A percentile compares a stretch with the other conserved stretches of the same genome.
Conservation (phyloP, 2,888 invertebrate genomes). For the Dynastes tityus region DNA sequence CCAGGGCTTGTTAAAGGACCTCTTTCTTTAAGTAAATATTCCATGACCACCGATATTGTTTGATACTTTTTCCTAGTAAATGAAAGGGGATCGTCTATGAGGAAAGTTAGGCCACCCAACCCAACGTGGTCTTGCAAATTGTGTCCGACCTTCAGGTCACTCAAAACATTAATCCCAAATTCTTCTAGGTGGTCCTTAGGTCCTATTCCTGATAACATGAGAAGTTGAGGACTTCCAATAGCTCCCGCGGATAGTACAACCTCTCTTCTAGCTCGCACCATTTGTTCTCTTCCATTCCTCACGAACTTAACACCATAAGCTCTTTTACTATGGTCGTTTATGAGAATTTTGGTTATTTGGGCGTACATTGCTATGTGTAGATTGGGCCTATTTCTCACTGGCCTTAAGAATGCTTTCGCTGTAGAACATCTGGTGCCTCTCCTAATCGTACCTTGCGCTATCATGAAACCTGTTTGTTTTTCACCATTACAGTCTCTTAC, state of each 20-base stretch:
- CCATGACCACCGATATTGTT: constrained; percentile 83
- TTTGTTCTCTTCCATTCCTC: constrained; percentile 77
- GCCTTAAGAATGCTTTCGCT: constrained; percentile 89
- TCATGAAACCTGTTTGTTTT: constrained; percentile 89
- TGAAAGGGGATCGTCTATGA: constrained; percentile 86
- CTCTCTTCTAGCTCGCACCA: constrained; percentile 83
- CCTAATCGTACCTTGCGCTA: constrained; percentile 84
- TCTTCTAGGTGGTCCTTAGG: constrained; percentile 83
- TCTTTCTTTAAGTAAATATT: constrained; percentile 85
- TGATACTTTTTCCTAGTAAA: constrained; percentile 86
- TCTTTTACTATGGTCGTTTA: constrained; percentile 79
- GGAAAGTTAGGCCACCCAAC: constrained; percentile 87
- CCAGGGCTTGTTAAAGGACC: constrained; percentile 90
- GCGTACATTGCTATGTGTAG: constrained; percentile 86
- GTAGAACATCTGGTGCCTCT: constrained; percentile 90
- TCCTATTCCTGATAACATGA: constrained; percentile 93
- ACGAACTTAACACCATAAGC: constrained; percentile 85
- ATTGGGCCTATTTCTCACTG: constrained; percentile 83
- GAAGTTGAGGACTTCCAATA: constrained; percentile 89
- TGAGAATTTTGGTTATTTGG: constrained; percentile 80
- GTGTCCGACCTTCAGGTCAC: constrained; percentile 83
- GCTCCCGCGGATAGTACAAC: constrained; percentile 91
- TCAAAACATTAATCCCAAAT: constrained; percentile 81
- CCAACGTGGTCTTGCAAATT: constrained; percentile 93
- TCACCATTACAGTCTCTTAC: constrained; percentile 88